These are phyloP conservation scores for Quadroppia sp. DNA, from an alignment of 2,888 invertebrate species.

Conservation along the genomic window DNA sequence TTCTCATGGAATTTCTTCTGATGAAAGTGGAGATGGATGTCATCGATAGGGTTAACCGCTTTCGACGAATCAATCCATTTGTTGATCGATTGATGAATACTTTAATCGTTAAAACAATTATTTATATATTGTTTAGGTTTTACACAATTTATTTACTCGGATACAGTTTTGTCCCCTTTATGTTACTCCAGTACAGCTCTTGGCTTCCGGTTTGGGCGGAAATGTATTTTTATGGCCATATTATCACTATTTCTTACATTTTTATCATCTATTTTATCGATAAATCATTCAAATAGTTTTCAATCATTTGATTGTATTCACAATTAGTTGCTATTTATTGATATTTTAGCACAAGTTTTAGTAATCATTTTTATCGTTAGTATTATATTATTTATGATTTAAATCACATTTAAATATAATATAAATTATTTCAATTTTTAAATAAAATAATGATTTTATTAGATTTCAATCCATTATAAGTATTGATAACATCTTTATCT, in stretches of 20 bases:
- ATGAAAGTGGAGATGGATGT: conserved; percentile 80
- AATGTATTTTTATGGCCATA: conserved; percentile 46
- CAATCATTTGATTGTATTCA: background rate
- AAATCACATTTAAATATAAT: too few species aligned
- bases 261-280: background rate
- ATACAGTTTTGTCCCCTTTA: conserved; percentile 47
- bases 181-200: conserved; percentile 43
- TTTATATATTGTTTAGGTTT: conserved; percentile 37
- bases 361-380: too few species aligned
- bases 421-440: too few species aligned
- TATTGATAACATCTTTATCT: too few species aligned
- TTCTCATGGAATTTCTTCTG: conserved; percentile 83
- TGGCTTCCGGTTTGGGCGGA: conserved; percentile 42
- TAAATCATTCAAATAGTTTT: too few species aligned
- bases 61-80: background rate
- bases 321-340: too few species aligned
- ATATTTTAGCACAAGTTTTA: too few species aligned
- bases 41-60: background rate
- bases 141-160: conserved; percentile 45
- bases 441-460: too few species aligned
- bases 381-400: too few species aligned
- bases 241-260: conserved; percentile 46
- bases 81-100: conserved; percentile 23
- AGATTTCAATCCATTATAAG: too few species aligned
- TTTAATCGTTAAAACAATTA: conserved; percentile 22